Evolutionary conservation across 2,113 vertebrate species (phyloP).

Genomic region (Oreotrochilus melanogaster): DNA sequence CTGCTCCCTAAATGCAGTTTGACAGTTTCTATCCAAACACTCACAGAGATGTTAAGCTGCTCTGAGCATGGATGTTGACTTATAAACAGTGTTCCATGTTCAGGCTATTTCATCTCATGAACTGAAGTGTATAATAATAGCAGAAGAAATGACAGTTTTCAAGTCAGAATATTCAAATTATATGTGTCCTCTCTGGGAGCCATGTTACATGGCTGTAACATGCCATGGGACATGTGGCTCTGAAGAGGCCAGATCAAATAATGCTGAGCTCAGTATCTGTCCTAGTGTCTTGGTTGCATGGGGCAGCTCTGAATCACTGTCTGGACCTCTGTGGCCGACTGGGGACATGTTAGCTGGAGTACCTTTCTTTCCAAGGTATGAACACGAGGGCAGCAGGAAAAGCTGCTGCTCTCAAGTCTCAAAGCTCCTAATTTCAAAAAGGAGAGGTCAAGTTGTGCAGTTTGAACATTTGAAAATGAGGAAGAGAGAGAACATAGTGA

Average conservation of each 20-base stretch:
- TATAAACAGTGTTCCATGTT: background rate
- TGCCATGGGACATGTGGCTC: background rate
- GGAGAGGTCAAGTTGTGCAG: background rate
- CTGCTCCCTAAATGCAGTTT: background rate
- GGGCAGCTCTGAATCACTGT: background rate
- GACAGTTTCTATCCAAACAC: background rate
- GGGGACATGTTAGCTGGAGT: background rate
- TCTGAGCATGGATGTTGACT: background rate
- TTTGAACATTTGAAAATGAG: background rate
- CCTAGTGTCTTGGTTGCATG: accelerated
- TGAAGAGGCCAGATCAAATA: background rate
- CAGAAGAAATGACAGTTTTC: background rate
- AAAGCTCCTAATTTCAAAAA: background rate
- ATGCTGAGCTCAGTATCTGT: background rate
- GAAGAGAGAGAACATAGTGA: background rate
- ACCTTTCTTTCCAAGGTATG: background rate
- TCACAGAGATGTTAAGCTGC: background rate
- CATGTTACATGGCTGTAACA: background rate
- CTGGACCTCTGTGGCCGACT: accelerated
- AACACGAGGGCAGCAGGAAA: background rate
- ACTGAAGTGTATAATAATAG: background rate
- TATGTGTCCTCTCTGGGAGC: background rate
- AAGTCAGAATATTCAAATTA: background rate
- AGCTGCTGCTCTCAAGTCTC: background rate
- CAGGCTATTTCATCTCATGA: background rate